Evolutionary conservation across 2,888 invertebrate genomes (phyloP).

Genomic region (Hirtodrosophila duncani): DNA sequence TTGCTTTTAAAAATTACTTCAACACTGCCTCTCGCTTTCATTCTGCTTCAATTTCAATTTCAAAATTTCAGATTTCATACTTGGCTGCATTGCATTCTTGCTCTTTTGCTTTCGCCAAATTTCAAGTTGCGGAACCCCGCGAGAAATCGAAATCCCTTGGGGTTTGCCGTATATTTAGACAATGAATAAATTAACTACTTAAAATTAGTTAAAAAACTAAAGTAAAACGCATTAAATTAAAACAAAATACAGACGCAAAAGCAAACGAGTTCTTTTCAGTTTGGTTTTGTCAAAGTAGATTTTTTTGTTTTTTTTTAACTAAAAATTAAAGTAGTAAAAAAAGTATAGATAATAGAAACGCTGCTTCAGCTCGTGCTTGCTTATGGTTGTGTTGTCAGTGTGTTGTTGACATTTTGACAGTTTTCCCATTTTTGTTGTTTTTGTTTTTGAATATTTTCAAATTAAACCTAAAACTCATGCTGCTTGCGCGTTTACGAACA

Average conservation of each 20-base stretch:
- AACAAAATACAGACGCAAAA: constrained; percentile 62
- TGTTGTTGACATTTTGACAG: too few relatives aligned
- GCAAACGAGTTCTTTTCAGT: constrained; percentile 40
- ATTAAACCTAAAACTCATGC: constrained; percentile 41
- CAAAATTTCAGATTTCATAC: neutral
- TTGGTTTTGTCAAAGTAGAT: constrained; percentile 11
- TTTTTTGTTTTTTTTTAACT: constrained; percentile 35
- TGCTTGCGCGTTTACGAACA: constrained; percentile 39
- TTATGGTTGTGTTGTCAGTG: too few relatives aligned
- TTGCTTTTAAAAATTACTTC: constrained; percentile 56
- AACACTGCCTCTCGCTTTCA: constrained; percentile 39
- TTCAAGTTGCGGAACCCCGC: constrained; percentile 25
- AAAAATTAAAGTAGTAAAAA: constrained; percentile 30
- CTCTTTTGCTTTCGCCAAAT: constrained; percentile 15
- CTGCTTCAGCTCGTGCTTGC: too few relatives aligned
- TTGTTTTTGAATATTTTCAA: constrained; percentile 34
- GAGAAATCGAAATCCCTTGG: constrained; percentile 24
- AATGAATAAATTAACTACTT: constrained; percentile 76
- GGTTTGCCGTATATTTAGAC: constrained; percentile 36
- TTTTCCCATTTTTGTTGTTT: neutral
- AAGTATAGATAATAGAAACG: constrained; percentile 27
- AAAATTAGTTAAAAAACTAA: constrained; percentile 73
- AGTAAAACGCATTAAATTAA: constrained; percentile 55
- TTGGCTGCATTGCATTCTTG: neutral
- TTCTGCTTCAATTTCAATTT: constrained; percentile 14